Conservation (phyloP, 2,113 vertebrate genomes). For the Psittacula cyanocephala region DNA sequence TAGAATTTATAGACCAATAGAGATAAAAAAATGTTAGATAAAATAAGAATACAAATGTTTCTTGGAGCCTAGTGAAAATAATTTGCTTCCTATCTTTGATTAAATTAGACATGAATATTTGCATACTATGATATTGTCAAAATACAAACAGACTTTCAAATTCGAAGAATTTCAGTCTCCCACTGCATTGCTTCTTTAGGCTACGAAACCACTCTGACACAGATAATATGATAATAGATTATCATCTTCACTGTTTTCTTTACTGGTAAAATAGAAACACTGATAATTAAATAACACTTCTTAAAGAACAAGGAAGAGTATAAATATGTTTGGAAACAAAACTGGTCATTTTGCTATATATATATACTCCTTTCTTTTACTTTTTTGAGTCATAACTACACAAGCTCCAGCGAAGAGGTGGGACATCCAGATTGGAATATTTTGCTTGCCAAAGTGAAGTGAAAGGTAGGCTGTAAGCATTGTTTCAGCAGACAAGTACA, state of each 20-base stretch:
- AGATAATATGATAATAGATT: not conserved
- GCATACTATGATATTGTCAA: not conserved
- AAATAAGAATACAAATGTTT: not conserved
- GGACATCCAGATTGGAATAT: not conserved
- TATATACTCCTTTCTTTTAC: not conserved
- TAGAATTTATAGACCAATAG: not conserved
- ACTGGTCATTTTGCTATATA: not conserved
- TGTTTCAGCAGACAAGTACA: rapidly evolving
- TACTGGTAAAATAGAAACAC: not conserved
- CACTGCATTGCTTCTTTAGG: not conserved
- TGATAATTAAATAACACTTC: not conserved
- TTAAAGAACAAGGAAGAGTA: not conserved
- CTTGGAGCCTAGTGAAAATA: not conserved
- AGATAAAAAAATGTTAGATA: not conserved
- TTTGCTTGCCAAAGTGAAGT: not conserved
- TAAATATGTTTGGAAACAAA: not conserved
- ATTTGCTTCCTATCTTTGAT: not conserved
- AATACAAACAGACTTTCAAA: not conserved
- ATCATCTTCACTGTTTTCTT: not conserved
- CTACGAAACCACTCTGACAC: not conserved
- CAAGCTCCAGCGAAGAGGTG: not conserved
- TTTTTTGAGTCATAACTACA: not conserved
- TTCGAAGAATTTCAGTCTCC: not conserved
- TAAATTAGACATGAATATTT: not conserved
- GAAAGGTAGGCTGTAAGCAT: not conserved